These are phyloP conservation scores for Lepidonotus clava DNA, from an alignment of 2,888 invertebrate species.

Conservation along the genomic window DNA sequence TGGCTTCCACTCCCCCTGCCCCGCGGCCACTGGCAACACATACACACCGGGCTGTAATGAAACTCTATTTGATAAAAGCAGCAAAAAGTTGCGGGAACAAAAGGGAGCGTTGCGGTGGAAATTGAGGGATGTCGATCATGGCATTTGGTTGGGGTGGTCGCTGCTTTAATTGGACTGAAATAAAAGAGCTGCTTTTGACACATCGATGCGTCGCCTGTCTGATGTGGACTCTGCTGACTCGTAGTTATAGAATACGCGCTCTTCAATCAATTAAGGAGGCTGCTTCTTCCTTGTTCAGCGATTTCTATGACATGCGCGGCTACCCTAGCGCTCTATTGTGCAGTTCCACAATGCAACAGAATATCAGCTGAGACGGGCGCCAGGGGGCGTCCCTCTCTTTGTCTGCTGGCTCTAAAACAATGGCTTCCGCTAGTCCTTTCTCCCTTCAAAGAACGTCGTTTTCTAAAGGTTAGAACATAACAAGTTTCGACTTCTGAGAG, in stretches of 20 bases:
- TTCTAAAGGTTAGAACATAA: not conserved
- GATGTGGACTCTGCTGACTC: conserved; percentile 6
- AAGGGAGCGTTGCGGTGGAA: not conserved
- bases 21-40: not conserved
- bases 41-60: not conserved
- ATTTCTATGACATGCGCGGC: conserved; percentile 27
- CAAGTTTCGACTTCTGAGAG: no score
- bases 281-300: not conserved
- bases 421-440: not conserved
- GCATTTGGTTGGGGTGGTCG: not conserved
- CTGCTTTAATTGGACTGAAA: conserved; percentile 14
- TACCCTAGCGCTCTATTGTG: not conserved
- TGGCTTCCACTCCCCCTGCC: not conserved
- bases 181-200: not conserved
- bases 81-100: not conserved
- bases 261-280: not conserved
- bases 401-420: not conserved
- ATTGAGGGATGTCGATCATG: conserved; percentile 5
- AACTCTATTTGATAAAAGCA: conserved; percentile 30
- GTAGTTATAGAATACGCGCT: not conserved
- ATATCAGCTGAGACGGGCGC: conserved; percentile 18
- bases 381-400: not conserved
- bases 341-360: not conserved
- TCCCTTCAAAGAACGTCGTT: not conserved
- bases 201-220: not conserved